Conservation (phyloP, 2,113 vertebrate species). For the Thalassoma bifasciatum region DNA sequence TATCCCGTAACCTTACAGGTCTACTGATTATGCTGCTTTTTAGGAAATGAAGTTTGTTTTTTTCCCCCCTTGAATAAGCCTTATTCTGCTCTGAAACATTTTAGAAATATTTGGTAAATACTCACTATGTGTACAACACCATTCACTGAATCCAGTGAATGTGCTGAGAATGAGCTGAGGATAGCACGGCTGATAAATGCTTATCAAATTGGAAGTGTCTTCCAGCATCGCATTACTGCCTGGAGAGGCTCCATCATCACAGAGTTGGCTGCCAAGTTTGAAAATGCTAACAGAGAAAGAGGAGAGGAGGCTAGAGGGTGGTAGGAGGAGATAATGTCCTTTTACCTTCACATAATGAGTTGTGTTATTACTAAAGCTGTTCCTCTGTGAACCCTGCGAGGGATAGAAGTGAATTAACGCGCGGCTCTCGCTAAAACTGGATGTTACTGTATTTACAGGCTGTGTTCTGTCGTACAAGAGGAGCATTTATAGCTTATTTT, state of each 20-base stretch:
- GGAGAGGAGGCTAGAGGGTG: conserved; percentile 21
- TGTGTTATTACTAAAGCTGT: not conserved
- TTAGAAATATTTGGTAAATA: not conserved
- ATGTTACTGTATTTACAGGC: no score
- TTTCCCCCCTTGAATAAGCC: no score
- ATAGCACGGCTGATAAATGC: conserved; percentile 50
- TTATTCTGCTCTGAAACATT: not conserved
- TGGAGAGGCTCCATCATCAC: conserved; percentile 61
- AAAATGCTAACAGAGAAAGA: conserved; percentile 34
- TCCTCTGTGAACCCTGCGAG: not conserved
- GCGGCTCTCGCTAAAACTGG: not conserved
- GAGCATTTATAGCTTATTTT: not conserved
- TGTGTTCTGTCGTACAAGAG: not conserved
- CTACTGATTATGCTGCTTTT: not conserved
- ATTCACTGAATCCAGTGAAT: conserved; percentile 27
- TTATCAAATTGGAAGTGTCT: conserved; percentile 64
- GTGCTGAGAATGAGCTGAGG: conserved; percentile 29
- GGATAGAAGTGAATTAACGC: conserved; percentile 1
- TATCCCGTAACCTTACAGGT: conserved; percentile 57
- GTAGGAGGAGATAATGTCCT: conserved; percentile 10
- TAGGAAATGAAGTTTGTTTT: not conserved
- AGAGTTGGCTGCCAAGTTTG: conserved; percentile 61
- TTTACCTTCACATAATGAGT: conserved; percentile 40
- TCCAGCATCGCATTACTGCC: conserved; percentile 60
- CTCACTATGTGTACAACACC: conserved; percentile 3